Evolutionary conservation across 2,888 invertebrate species (phyloP).

Genomic region (Sclerodermus sp.): DNA sequence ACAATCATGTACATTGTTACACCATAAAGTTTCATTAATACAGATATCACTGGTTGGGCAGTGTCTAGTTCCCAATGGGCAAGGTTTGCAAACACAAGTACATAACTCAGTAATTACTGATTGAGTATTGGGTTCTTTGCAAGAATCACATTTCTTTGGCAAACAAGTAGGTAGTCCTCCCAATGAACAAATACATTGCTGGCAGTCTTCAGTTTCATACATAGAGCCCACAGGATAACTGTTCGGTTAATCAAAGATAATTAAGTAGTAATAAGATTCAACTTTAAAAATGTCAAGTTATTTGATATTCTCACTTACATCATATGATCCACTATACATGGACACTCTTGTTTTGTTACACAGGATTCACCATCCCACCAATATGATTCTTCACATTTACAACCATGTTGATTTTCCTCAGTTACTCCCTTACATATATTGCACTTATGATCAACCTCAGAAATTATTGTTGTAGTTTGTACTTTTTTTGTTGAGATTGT

Average conservation of each 20-base stretch:
- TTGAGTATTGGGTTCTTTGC: constrained; percentile 63
- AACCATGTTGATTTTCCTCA: constrained; percentile 51
- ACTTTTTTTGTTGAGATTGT: not conserved
- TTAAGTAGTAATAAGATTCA: not conserved
- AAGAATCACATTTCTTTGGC: constrained; percentile 70
- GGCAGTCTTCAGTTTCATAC: constrained; percentile 74
- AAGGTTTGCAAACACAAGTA: constrained; percentile 74
- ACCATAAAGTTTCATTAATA: constrained; percentile 72
- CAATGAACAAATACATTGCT: constrained; percentile 77
- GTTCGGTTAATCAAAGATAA: constrained; percentile 10
- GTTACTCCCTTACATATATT: constrained; percentile 63
- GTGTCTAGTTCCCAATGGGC: constrained; percentile 66
- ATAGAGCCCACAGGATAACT: constrained; percentile 74
- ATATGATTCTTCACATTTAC: constrained; percentile 61
- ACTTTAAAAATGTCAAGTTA: not conserved
- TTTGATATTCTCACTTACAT: constrained; percentile 53
- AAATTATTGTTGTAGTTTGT: not conserved
- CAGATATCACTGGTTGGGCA: constrained; percentile 78
- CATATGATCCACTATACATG: constrained; percentile 74
- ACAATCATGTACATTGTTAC: constrained; percentile 80
- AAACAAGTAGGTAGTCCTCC: constrained; percentile 73
- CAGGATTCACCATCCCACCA: constrained; percentile 79
- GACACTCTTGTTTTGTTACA: constrained; percentile 72
- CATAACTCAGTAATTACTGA: constrained; percentile 67
- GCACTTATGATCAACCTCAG: constrained; percentile 43